Evolutionary conservation across 2,113 vertebrate genomes (phyloP).

Genomic region (Pogona vitticeps): DNA sequence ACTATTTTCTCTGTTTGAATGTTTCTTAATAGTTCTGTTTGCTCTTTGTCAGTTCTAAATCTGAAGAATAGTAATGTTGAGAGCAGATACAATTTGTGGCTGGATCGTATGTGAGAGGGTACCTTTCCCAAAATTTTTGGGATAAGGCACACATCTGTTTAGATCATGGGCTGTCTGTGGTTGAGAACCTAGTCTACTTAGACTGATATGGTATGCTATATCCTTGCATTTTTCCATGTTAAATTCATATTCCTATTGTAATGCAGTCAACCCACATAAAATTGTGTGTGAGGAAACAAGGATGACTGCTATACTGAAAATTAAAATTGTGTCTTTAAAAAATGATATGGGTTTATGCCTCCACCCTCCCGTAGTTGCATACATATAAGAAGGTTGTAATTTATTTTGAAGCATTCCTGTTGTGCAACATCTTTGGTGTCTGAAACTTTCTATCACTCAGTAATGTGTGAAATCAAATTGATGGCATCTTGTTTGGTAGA

Average conservation of each 20-base stretch:
- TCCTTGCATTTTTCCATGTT: constrained; percentile 36
- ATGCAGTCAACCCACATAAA: neutral
- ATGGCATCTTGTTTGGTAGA: neutral
- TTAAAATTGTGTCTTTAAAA: neutral
- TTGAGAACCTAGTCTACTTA: constrained; percentile 47
- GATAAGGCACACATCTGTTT: too few species aligned
- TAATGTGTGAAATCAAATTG: too few species aligned
- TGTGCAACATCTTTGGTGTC: neutral
- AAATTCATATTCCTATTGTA: constrained; percentile 17
- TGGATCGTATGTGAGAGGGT: too few species aligned
- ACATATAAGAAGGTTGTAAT: neutral
- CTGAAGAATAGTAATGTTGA: constrained; percentile 42
- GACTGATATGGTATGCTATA: constrained; percentile 50
- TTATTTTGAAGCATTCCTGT: neutral
- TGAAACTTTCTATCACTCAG: neutral
- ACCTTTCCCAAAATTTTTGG: too few species aligned
- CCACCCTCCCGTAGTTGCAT: too few species aligned
- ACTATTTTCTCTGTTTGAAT: constrained; percentile 52
- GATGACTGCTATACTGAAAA: neutral
- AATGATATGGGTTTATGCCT: neutral
- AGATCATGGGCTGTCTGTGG: too few species aligned
- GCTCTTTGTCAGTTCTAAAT: constrained; percentile 24
- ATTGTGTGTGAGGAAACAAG: neutral
- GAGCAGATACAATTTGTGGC: too few species aligned
- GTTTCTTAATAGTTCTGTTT: constrained; percentile 60